phyloP scores from a whole-genome alignment of 2,797 vertebrate species.

The Atherinosoma microstoma region DNA sequence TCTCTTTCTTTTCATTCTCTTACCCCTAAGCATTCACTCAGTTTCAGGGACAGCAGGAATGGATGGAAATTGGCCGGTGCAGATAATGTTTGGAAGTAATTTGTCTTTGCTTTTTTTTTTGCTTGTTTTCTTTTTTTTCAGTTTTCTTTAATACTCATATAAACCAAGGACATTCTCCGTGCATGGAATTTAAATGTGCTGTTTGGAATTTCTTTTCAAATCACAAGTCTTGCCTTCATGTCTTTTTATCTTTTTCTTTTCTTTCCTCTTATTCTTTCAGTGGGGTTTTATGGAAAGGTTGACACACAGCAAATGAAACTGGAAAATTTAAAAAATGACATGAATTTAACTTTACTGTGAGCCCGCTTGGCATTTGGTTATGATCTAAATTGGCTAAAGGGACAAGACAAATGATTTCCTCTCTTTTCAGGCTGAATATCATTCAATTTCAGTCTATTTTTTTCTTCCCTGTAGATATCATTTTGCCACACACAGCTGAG shows the following conservation, averaged over 20 bases:
- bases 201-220: slow-evolving; percentile 15
- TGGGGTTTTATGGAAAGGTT: background rate
- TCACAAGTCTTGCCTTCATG: background rate
- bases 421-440: slow-evolving; percentile 29
- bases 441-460: slow-evolving; percentile 18
- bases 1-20: slow-evolving; percentile 43
- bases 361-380: background rate
- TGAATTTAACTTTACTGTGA: background rate
- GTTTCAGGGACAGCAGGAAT: slow-evolving; percentile 53
- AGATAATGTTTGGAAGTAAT: slow-evolving; percentile 27
- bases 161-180: slow-evolving; percentile 18
- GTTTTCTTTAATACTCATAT: background rate
- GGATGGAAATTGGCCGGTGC: slow-evolving; percentile 44
- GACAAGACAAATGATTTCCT: slow-evolving; percentile 31
- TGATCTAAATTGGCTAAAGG: slow-evolving; percentile 3
- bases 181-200: background rate
- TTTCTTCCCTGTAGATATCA: slow-evolving; percentile 23
- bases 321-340: background rate
- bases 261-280: background rate
- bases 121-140: background rate
- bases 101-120: slow-evolving; percentile 23
- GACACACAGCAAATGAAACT: background rate
- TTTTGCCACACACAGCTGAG: slow-evolving; percentile 21
- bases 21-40: slow-evolving; percentile 37
- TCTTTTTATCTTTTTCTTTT: background rate